Evolutionary conservation across 30 jellyfish, hydroid and myxozoan genomes (phyloP).

Genomic region (Nemopilema nomurai): DNA sequence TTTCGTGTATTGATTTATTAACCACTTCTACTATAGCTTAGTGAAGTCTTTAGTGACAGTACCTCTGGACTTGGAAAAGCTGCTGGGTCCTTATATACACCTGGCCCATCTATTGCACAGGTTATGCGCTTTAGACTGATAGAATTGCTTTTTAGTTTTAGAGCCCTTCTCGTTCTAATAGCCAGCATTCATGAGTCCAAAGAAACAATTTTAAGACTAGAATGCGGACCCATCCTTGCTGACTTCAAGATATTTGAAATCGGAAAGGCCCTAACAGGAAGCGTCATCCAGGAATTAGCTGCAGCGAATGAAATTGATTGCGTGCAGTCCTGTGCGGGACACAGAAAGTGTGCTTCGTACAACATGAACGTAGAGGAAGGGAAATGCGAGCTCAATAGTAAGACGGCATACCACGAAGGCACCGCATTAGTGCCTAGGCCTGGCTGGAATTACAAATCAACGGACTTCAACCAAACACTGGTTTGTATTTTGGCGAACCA

Average conservation of each 20-base stretch:
- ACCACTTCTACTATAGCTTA: too few relatives aligned
- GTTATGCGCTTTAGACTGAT: too few relatives aligned
- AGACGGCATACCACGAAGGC: background rate
- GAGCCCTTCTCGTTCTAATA: background rate
- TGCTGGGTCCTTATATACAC: too few relatives aligned
- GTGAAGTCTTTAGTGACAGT: too few relatives aligned
- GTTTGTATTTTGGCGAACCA: background rate
- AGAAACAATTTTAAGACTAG: background rate
- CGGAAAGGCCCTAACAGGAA: background rate
- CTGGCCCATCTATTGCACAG: too few relatives aligned
- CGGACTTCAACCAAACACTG: background rate
- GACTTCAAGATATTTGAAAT: background rate
- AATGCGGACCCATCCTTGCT: background rate
- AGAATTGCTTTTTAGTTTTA: too few relatives aligned
- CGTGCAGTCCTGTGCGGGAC: background rate
- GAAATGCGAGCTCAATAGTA: background rate
- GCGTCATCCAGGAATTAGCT: background rate
- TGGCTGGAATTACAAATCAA: background rate
- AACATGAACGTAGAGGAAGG: background rate
- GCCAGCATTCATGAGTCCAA: background rate
- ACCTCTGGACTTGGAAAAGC: too few relatives aligned
- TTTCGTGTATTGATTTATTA: too few relatives aligned
- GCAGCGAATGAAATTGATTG: background rate
- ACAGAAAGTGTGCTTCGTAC: background rate
- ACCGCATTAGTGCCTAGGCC: background rate